A percentile compares a stretch with the other conserved stretches of the same genome.
These are phyloP conservation scores for Tinamus guttatus DNA, from an alignment of 2,113 vertebrate genomes.

Conservation along the genomic window DNA sequence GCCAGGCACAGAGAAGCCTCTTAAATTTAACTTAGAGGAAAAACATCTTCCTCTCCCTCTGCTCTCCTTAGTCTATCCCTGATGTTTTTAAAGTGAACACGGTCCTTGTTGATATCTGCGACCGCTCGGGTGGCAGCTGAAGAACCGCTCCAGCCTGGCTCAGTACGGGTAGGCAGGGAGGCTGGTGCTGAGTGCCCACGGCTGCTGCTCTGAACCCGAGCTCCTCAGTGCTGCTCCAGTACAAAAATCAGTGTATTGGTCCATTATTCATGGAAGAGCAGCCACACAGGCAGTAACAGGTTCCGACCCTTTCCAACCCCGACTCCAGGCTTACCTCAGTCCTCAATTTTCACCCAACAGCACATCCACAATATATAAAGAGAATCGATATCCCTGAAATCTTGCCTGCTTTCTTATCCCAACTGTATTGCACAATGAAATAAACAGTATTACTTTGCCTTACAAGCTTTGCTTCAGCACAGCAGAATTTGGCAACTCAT, in stretches of 20 bases:
- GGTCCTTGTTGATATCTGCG: neutral
- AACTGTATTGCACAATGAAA: neutral
- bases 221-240: neutral
- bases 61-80: neutral
- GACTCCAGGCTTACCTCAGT: accelerated
- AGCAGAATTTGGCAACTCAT: neutral
- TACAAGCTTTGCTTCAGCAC: neutral
- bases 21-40: neutral
- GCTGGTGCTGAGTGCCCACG: no score
- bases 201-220: neutral
- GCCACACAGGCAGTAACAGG: neutral
- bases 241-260: neutral
- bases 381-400: neutral
- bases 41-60: neutral
- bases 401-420: neutral
- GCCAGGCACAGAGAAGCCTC: no score
- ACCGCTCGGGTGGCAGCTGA: neutral
- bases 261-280: neutral
- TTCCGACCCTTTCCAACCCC: neutral
- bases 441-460: neutral
- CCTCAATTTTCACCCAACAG: neutral
- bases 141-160: neutral
- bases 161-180: neutral
- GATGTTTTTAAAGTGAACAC: neutral
- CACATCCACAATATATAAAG: neutral